Evolutionary conservation across 2,888 invertebrate species (phyloP).

Genomic region (Tenthredo scrophulariae): DNA sequence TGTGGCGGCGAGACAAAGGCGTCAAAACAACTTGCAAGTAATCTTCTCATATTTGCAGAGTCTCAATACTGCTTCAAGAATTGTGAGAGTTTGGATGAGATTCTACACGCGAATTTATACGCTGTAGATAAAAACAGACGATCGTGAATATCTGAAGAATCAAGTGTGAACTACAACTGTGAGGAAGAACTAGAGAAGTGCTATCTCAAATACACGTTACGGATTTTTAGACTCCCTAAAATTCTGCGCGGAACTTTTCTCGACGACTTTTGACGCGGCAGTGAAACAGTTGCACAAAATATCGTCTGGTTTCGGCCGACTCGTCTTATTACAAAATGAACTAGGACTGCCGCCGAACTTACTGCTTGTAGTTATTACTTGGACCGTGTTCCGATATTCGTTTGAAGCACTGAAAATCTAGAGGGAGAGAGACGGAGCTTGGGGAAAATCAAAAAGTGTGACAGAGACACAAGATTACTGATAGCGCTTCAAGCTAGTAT

Average conservation of each 20-base stretch:
- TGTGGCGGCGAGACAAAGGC: background rate
- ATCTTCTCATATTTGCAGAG: background rate
- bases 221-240: background rate
- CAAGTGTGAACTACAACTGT: background rate
- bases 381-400: too few species aligned
- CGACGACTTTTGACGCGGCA: background rate
- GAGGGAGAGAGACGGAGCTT: too few species aligned
- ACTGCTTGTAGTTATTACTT: background rate
- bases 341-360: background rate
- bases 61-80: background rate
- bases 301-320: background rate
- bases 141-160: background rate
- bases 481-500: too few species aligned
- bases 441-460: too few species aligned
- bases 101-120: background rate
- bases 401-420: too few species aligned
- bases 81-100: background rate
- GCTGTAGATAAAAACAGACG: background rate
- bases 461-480: too few species aligned
- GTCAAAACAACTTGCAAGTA: background rate
- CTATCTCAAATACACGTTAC: background rate
- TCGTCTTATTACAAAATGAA: background rate
- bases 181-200: background rate
- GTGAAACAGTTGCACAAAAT: background rate
- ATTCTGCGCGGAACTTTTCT: background rate